phyloP scores from a whole-genome alignment of 2,797 vertebrate species.

The Etheostoma perlongum region DNA sequence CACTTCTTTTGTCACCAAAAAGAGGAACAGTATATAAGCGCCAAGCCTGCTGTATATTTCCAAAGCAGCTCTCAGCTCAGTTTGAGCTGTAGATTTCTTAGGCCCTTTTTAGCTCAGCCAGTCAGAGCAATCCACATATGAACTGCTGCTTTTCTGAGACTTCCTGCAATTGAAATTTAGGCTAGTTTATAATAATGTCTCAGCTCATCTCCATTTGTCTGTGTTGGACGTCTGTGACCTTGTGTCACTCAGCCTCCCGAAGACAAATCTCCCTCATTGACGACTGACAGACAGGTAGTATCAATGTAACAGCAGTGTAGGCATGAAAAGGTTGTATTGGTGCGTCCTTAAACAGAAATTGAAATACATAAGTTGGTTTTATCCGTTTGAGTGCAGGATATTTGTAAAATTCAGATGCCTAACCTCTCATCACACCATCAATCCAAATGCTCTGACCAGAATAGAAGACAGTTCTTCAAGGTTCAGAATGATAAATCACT shows the following conservation, averaged over 20 bases:
- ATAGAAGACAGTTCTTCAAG: background rate
- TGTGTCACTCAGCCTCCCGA: constrained; percentile 58
- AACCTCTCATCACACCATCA: background rate
- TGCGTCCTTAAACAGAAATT: background rate
- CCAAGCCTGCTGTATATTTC: constrained; percentile 7
- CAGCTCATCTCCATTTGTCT: constrained; percentile 54
- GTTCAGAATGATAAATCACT: constrained; percentile 11
- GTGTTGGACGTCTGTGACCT: constrained; percentile 60
- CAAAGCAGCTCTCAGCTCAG: constrained; percentile 23
- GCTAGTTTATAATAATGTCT: constrained; percentile 67
- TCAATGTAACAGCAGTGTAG: background rate
- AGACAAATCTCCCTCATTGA: constrained; percentile 51
- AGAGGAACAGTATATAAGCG: constrained; percentile 1
- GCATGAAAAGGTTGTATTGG: constrained; percentile 1
- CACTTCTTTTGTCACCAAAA: background rate
- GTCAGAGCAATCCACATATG: constrained; percentile 56
- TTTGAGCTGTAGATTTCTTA: constrained; percentile 41
- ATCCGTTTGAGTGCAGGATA: background rate
- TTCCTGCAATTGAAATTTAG: constrained; percentile 59
- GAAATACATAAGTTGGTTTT: constrained; percentile 1
- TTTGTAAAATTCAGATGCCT: constrained; percentile 4
- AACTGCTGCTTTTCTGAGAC: constrained; percentile 49
- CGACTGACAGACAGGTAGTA: constrained; percentile 42
- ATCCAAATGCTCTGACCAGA: background rate
- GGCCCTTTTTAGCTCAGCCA: constrained; percentile 33